phyloP scores from a whole-genome alignment of 2,113 vertebrate genomes.

The Pseudonaja textilis region DNA sequence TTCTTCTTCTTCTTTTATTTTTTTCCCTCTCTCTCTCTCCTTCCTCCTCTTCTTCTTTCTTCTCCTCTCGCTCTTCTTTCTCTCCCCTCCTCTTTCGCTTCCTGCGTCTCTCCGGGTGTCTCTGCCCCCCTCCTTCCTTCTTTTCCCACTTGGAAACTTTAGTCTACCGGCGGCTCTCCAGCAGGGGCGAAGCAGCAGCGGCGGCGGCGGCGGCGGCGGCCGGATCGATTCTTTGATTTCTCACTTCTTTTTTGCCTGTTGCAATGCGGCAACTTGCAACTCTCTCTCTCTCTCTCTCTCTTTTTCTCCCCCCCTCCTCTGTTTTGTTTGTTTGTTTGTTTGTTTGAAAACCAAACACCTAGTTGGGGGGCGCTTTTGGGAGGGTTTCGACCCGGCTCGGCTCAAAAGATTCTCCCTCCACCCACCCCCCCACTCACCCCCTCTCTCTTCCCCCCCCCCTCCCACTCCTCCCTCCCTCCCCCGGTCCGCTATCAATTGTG shows the following conservation, averaged over 20 bases:
- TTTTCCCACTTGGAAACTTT: slow-evolving; percentile 48
- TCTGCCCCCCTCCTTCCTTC: slow-evolving; percentile 21
- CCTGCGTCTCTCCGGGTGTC: slow-evolving; percentile 58
- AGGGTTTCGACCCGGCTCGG: slow-evolving; percentile 50
- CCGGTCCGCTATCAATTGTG: neutral
- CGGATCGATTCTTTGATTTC: slow-evolving; percentile 53
- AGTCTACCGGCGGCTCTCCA: slow-evolving; percentile 16
- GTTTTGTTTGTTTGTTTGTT: slow-evolving; percentile 20
- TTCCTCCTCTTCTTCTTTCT: slow-evolving; percentile 59
- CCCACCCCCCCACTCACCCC: neutral
- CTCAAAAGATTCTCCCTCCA: neutral
- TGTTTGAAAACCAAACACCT: slow-evolving; percentile 55
- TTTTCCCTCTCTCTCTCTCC: slow-evolving; percentile 44
- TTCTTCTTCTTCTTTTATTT: neutral
- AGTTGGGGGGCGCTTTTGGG: slow-evolving; percentile 25
- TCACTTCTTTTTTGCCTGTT: slow-evolving; percentile 85
- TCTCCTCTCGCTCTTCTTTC: slow-evolving; percentile 39
- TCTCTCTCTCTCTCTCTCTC: slow-evolving; percentile 15
- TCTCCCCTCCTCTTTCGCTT: slow-evolving; percentile 41
- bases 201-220: slow-evolving; percentile 9
- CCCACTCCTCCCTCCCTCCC: neutral
- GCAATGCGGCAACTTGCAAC: slow-evolving; percentile 89
- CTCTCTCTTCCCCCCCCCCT: neutral
- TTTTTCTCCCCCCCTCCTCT: slow-evolving; percentile 7
- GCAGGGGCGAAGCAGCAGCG: slow-evolving; percentile 32